These are phyloP conservation scores for Pavo muticus DNA, from an alignment of 2,113 vertebrate species.

Conservation along the genomic window DNA sequence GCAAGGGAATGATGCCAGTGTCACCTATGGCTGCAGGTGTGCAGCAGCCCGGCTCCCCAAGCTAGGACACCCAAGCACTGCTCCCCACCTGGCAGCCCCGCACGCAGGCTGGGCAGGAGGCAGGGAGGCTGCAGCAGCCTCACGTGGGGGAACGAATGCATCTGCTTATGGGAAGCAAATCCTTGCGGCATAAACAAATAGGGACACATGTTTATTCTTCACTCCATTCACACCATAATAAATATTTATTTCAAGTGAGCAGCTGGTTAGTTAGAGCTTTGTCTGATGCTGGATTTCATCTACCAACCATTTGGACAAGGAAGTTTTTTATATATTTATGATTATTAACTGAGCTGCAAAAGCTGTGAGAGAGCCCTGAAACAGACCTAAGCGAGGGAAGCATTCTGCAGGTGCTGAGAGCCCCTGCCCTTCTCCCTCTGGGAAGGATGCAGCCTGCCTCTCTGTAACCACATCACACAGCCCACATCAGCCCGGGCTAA, in stretches of 20 bases:
- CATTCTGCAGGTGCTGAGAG: not conserved
- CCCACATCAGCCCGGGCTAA: not conserved
- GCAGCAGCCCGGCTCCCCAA: not conserved
- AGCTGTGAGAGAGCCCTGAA: not conserved
- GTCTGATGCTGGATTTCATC: not conserved
- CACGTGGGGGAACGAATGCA: not conserved
- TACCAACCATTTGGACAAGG: not conserved
- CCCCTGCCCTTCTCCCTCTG: fast-evolving
- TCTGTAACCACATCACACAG: not conserved
- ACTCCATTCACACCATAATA: not conserved
- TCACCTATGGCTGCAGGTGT: fast-evolving
- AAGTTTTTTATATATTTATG: not conserved
- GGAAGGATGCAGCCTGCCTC: not conserved
- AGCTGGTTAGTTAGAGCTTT: slow-evolving; percentile 31
- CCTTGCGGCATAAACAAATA: not conserved
- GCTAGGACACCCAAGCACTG: not conserved
- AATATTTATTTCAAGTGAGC: slow-evolving; percentile 53
- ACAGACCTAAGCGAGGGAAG: not conserved
- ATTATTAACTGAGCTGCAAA: not conserved
- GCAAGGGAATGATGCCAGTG: not conserved
- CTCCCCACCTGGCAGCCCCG: not conserved
- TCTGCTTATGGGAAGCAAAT: slow-evolving; percentile 14
- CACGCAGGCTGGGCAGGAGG: fast-evolving
- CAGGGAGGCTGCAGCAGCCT: not conserved
- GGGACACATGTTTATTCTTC: slow-evolving; percentile 40